Conservation (phyloP, 2,113 vertebrate genomes). For the Odontophorus gujanensis region DNA sequence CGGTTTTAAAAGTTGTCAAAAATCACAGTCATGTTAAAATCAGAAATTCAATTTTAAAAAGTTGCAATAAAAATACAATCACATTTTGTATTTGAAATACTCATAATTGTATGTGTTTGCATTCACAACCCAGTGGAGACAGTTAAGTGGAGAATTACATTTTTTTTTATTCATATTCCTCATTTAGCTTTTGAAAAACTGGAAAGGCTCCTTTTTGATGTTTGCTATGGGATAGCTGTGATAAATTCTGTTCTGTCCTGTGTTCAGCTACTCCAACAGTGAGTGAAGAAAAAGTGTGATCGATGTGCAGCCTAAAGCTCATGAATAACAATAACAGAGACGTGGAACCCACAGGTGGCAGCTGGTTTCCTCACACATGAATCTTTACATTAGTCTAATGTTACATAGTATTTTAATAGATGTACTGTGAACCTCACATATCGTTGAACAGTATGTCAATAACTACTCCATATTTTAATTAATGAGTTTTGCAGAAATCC, state of each 20-base stretch:
- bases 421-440: neutral
- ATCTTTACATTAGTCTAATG: neutral
- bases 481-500: neutral
- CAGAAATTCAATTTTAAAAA: neutral
- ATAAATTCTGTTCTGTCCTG: neutral
- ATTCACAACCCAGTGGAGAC: neutral
- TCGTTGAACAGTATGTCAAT: neutral
- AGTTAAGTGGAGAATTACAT: neutral
- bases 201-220: neutral
- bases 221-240: rapidly evolving
- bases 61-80: neutral
- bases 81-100: neutral
- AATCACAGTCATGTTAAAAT: neutral
- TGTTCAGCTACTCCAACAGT: neutral
- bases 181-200: neutral
- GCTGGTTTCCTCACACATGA: neutral
- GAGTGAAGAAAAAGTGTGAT: neutral
- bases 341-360: neutral
- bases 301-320: neutral
- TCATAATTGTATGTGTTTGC: neutral
- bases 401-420: neutral
- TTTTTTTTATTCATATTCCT: neutral
- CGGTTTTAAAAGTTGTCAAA: neutral
- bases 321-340: neutral
- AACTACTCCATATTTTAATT: neutral